Percentiles rank a stretch among this genome's conserved stretches.
Conservation (phyloP, 2,113 vertebrate genomes). For the Amia ocellicauda region DNA sequence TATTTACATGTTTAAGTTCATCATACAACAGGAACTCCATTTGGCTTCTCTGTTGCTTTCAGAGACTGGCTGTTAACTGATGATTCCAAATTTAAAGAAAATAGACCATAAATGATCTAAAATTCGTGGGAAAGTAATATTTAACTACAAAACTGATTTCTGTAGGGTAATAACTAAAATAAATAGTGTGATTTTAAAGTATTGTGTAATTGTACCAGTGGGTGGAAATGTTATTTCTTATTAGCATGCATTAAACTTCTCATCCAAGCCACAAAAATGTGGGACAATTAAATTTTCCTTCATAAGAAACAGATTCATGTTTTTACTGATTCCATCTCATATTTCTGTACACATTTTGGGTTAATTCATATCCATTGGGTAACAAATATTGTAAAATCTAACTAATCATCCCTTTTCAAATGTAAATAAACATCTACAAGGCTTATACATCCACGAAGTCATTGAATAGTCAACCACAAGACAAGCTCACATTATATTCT, state of each 20-base stretch:
- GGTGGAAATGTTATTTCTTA: background rate
- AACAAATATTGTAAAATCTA: background rate
- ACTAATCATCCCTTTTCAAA: constrained; percentile 6
- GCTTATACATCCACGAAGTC: background rate
- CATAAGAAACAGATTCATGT: constrained; percentile 2
- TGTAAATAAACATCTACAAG: background rate
- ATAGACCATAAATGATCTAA: too few species aligned
- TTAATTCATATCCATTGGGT: constrained; percentile 1
- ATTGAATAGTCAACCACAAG: background rate
- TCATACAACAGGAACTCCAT: too few species aligned
- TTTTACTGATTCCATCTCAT: background rate
- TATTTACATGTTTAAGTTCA: too few species aligned
- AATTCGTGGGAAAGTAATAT: too few species aligned
- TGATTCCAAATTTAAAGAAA: too few species aligned
- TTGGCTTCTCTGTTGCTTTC: too few species aligned
- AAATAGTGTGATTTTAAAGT: background rate
- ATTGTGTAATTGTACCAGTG: background rate
- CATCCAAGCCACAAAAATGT: background rate
- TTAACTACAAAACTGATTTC: background rate
- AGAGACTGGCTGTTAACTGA: too few species aligned
- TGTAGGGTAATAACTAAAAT: background rate
- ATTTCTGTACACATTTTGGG: background rate
- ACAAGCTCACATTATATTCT: constrained; percentile 9
- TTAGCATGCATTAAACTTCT: background rate
- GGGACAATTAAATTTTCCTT: background rate